Percentiles rank a stretch among this genome's conserved stretches.
Conservation (phyloP, 1,140 invertebrate species). For the Cephus cinctus region DNA sequence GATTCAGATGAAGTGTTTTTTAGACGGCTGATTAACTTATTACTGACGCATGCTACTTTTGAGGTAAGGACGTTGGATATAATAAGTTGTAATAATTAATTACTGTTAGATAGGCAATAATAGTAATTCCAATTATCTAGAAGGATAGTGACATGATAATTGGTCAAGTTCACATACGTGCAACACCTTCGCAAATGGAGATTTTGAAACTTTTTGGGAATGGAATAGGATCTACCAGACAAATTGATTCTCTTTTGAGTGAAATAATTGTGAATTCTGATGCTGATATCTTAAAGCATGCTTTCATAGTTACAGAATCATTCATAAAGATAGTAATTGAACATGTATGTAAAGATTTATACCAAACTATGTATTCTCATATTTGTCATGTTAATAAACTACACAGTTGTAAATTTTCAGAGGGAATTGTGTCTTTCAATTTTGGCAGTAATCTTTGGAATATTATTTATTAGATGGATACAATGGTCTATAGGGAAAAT, state of each 20-base stretch:
- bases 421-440: conserved; percentile 20
- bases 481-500: conserved; percentile 21
- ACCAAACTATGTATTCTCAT: conserved; percentile 13
- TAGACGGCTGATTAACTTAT: conserved; percentile 31
- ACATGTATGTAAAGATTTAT: conserved; percentile 23
- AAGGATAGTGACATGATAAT: conserved; percentile 18
- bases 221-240: conserved; percentile 28
- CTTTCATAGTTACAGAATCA: conserved; percentile 9
- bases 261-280: conserved; percentile 24
- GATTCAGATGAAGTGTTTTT: conserved; percentile 29
- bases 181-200: conserved; percentile 28
- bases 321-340: conserved; percentile 12
- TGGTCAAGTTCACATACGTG: conserved; percentile 28
- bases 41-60: conserved; percentile 28
- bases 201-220: conserved; percentile 27
- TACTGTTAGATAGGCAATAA: neutral
- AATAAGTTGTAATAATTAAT: conserved; percentile 2
- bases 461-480: conserved; percentile 17
- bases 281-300: conserved; percentile 2
- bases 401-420: conserved; percentile 22
- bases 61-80: conserved; percentile 21
- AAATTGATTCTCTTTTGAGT: conserved; percentile 35
- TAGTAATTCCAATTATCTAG: conserved; percentile 17
- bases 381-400: neutral
- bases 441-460: conserved; percentile 14